These are phyloP conservation scores for Caprella mutica DNA, from an alignment of 2,888 invertebrate species.

Conservation along the genomic window DNA sequence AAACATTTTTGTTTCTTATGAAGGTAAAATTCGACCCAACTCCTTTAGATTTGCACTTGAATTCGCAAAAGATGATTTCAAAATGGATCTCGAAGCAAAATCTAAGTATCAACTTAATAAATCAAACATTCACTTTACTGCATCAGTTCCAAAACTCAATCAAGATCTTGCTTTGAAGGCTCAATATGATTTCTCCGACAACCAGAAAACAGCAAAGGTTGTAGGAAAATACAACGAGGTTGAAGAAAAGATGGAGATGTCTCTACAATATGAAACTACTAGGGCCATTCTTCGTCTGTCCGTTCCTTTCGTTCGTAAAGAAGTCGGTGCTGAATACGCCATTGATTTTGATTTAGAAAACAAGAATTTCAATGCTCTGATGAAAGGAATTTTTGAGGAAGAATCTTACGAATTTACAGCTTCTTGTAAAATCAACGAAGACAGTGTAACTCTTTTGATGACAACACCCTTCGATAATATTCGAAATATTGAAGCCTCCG, in stretches of 20 bases:
- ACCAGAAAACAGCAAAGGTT: not conserved
- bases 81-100: not conserved
- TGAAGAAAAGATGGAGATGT: not conserved
- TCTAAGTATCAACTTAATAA: too few species aligned
- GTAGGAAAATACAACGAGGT: constrained; percentile 2
- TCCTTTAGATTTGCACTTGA: not conserved
- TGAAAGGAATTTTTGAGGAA: constrained; percentile 6
- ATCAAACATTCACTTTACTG: too few species aligned
- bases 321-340: constrained; percentile 13
- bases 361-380: constrained; percentile 3
- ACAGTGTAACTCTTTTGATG: constrained; percentile 13
- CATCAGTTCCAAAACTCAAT: not conserved
- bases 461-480: constrained; percentile 23
- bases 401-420: constrained; percentile 14
- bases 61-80: not conserved
- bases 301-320: not conserved
- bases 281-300: not conserved
- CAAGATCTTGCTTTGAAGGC: not conserved
- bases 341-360: constrained; percentile 9
- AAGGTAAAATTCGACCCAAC: too few species aligned
- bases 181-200: not conserved
- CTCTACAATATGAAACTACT: not conserved
- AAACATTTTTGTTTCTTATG: not conserved
- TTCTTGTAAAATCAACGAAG: constrained; percentile 3
- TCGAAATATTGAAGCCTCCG: constrained; percentile 11